Conservation (phyloP, 1,140 invertebrate species). For the Ceratosolen solmsi region DNA sequence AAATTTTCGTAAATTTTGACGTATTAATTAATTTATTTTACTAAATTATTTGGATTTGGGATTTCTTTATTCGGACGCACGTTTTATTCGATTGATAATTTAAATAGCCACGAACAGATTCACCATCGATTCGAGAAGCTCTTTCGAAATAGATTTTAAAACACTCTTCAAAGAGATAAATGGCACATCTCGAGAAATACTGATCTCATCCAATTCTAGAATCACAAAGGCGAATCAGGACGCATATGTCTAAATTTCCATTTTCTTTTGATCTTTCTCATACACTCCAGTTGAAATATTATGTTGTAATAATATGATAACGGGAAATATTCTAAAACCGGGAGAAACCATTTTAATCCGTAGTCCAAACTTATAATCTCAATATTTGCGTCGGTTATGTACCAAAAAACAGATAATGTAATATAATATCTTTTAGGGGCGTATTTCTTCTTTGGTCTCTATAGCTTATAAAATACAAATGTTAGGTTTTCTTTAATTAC, state of each 20-base stretch:
- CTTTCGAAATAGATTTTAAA: not conserved
- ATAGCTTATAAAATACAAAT: slow-evolving; percentile 1
- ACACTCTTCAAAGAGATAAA: not conserved
- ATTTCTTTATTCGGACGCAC: no score
- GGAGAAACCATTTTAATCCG: slow-evolving; percentile 1
- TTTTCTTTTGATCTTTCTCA: not conserved
- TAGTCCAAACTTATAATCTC: not conserved
- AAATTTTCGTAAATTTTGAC: no score
- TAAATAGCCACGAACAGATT: not conserved
- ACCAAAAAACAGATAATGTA: not conserved
- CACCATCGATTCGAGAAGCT: not conserved
- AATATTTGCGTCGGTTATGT: not conserved
- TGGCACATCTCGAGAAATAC: not conserved
- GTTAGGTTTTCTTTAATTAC: not conserved
- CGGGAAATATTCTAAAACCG: not conserved
- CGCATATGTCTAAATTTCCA: not conserved
- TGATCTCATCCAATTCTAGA: not conserved
- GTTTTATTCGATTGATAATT: no score
- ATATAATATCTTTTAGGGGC: not conserved
- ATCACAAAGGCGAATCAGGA: not conserved
- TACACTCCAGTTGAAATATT: not conserved
- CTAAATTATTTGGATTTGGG: no score
- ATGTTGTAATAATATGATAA: not conserved
- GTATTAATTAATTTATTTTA: no score
- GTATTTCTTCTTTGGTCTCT: not conserved